Evolutionary conservation across 2,888 invertebrate species (phyloP), one percentile per base, ranked within the genome.

Genomic region (Cryptophagus acutangulus): DNA sequence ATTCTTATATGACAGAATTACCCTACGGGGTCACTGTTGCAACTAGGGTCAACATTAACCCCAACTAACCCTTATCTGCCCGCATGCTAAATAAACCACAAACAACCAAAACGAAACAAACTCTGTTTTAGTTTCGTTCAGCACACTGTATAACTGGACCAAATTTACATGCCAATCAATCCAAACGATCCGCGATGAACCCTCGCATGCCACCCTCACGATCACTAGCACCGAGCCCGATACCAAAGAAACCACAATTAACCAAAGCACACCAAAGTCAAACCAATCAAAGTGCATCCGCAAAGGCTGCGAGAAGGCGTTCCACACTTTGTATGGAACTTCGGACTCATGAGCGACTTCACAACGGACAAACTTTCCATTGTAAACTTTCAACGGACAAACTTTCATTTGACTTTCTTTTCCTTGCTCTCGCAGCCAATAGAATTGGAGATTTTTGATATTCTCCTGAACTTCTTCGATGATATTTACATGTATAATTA

Each of bases 361-460:
- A 95, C 71, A 93, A 86, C 63, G 95, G 95, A 6, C 84, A 91
- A 66, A 94, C 94, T 4, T 95, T 95, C 67, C 91, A 94, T 71
- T 95, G 94, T 69, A 80, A 82, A 58, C n/a, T n/a, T n/a, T n/a
- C n/a, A n/a, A n/a, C n/a, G n/a, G n/a, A n/a, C n/a, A n/a, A n/a
- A n/a, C n/a, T n/a, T n/a, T n/a, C n/a, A n/a, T n/a, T n/a, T n/a
- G n/a, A n/a, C n/a, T n/a, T n/a, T n/a, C n/a, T n/a, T n/a, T n/a
- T n/a, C n/a, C n/a, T n/a, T n/a, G n/a, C n/a, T n/a, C n/a, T n/a
- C n/a, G n/a, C n/a, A n/a, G n/a, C n/a, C n/a, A n/a, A n/a, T n/a
- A n/a, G n/a, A n/a, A n/a, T n/a, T n/a, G n/a, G n/a, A n/a, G n/a
- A n/a, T n/a, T n/a, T n/a, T n/a, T n/a, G n/a, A n/a, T n/a, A n/a